A percentile compares a stretch with the other conserved stretches of the same genome.
Conservation (phyloP, 2,888 invertebrate genomes). For the Stratiomys singularior region DNA sequence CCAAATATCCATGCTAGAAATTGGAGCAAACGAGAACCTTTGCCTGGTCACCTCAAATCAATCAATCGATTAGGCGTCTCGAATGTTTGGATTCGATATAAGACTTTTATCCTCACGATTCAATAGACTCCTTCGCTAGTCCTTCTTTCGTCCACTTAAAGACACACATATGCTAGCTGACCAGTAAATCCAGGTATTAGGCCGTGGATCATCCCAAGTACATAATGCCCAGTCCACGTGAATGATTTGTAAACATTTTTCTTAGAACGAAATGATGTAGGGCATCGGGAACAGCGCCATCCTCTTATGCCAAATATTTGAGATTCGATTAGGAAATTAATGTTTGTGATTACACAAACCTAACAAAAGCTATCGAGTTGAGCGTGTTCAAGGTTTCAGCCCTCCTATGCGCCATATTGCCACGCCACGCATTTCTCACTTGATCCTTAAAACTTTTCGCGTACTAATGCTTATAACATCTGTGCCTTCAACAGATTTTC, state of each 20-base stretch:
- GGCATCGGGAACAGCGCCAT: background rate
- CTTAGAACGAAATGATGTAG: background rate
- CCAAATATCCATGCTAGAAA: background rate
- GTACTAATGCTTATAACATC: no score
- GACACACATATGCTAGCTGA: background rate
- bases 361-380: no score
- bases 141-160: background rate
- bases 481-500: no score
- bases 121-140: background rate
- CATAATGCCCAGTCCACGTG: background rate
- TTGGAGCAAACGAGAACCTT: background rate
- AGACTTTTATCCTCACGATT: background rate
- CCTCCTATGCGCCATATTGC: no score
- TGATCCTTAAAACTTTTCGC: no score
- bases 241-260: background rate
- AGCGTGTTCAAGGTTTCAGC: no score
- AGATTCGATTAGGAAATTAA: slow-evolving; percentile 3
- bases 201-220: background rate
- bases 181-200: background rate
- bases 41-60: background rate
- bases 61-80: background rate
- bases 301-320: background rate
- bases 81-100: background rate
- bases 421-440: no score
- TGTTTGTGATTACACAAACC: no score